A percentile compares a stretch with the other conserved stretches of the same genome.
Conservation (phyloP, 2,888 invertebrate species). For the Agapetus fuscipes region DNA sequence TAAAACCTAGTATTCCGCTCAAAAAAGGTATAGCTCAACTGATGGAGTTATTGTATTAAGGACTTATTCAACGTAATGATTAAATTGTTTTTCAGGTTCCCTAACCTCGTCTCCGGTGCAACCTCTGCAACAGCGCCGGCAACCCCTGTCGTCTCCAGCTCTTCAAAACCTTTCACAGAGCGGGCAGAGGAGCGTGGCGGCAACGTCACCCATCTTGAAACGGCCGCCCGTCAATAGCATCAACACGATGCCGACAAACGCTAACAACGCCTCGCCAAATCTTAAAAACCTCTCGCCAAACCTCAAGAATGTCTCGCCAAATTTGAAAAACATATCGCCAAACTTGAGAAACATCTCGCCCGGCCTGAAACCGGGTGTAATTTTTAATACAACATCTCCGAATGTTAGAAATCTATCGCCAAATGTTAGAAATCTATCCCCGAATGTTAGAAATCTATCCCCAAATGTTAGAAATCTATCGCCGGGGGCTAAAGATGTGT, state of each 20-base stretch:
- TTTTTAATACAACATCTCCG: background rate
- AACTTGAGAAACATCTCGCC: slow-evolving; percentile 1
- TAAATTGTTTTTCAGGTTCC: slow-evolving; percentile 6
- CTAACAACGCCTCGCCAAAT: slow-evolving; percentile 10
- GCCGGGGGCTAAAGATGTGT: too few species aligned
- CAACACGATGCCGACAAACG: slow-evolving; percentile 7
- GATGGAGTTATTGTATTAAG: too few species aligned
- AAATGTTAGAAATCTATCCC: too few species aligned
- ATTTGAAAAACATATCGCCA: slow-evolving; percentile 8
- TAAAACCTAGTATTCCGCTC: too few species aligned
- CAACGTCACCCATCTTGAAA: too few species aligned
- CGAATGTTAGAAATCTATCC: too few species aligned
- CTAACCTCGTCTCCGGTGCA: slow-evolving; percentile 11
- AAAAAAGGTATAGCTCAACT: too few species aligned
- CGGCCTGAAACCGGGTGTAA: background rate
- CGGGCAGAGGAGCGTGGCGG: background rate
- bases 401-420: slow-evolving; percentile 16
- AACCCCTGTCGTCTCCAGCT: slow-evolving; percentile 18
- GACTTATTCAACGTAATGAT: too few species aligned
- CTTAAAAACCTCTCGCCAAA: slow-evolving; percentile 10
- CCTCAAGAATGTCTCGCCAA: slow-evolving; percentile 5
- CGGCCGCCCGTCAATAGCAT: too few species aligned
- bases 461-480: too few species aligned
- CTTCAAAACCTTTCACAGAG: slow-evolving; percentile 14
- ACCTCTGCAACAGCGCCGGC: slow-evolving; percentile 21